phyloP scores from a whole-genome alignment of 2,888 invertebrate species.

The Harpagoxenus sublaevis region DNA sequence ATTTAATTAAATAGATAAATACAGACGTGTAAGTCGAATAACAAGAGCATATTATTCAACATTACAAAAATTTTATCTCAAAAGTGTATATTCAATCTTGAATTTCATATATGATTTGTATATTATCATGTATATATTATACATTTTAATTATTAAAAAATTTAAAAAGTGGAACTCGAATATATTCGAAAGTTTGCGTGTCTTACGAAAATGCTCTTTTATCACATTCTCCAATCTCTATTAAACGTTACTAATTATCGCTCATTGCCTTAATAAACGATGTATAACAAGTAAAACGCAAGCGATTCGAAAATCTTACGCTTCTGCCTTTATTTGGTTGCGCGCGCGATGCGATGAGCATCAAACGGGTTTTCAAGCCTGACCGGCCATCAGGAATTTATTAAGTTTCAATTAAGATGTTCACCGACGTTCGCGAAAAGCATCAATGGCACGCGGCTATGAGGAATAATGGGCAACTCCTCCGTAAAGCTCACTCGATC shows the following conservation, averaged over 20 bases:
- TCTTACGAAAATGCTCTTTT: background rate
- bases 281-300: background rate
- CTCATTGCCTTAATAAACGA: background rate
- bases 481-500: background rate
- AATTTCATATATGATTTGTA: background rate
- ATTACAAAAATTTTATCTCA: background rate
- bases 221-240: background rate
- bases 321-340: background rate
- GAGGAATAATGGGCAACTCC: background rate
- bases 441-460: conserved; percentile 29
- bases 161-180: background rate
- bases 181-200: background rate
- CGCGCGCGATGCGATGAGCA: background rate
- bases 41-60: background rate
- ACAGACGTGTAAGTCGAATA: background rate
- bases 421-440: conserved; percentile 4
- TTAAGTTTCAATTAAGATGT: conserved; percentile 36
- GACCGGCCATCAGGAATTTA: conserved; percentile 28
- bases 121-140: background rate
- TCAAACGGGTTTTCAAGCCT: conserved; percentile 5
- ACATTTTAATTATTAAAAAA: background rate
- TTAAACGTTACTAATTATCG: background rate
- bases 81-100: background rate
- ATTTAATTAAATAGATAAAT: background rate
- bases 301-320: background rate